phyloP scores from a whole-genome alignment of 2,113 vertebrate species.

The Nyctibius bracteatus region DNA sequence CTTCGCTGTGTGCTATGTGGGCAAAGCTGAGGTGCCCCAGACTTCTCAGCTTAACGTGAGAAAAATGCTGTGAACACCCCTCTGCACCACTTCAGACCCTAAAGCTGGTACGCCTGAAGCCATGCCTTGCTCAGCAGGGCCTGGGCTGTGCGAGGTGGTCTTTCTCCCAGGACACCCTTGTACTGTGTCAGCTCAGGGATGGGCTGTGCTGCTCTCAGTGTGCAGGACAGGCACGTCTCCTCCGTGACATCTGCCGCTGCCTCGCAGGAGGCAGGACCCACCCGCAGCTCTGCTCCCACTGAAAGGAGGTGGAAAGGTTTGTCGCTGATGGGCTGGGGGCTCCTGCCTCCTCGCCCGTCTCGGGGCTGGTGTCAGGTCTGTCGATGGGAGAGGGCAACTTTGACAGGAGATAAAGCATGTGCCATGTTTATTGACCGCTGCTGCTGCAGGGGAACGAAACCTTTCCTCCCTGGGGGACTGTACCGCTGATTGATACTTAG shows the following conservation, averaged over 20 bases:
- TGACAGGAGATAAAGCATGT: slow-evolving; percentile 3
- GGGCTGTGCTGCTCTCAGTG: background rate
- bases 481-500: slow-evolving; percentile 1
- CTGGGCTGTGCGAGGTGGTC: background rate
- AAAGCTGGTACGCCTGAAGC: background rate
- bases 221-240: background rate
- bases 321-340: background rate
- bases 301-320: fast-evolving
- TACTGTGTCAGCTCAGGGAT: background rate
- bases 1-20: fast-evolving
- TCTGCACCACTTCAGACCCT: background rate
- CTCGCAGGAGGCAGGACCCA: background rate
- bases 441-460: background rate
- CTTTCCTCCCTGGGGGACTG: background rate
- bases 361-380: background rate
- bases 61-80: background rate
- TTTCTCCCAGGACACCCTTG: too few species aligned
- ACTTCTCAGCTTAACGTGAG: background rate
- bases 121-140: background rate
- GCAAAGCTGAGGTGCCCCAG: background rate
- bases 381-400: background rate
- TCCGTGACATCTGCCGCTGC: background rate
- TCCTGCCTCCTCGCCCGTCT: background rate
- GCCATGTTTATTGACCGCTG: slow-evolving; percentile 33
- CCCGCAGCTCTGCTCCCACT: background rate